Evolutionary conservation across 2,888 invertebrate species (phyloP).

Genomic region (Charanyca ferruginea): DNA sequence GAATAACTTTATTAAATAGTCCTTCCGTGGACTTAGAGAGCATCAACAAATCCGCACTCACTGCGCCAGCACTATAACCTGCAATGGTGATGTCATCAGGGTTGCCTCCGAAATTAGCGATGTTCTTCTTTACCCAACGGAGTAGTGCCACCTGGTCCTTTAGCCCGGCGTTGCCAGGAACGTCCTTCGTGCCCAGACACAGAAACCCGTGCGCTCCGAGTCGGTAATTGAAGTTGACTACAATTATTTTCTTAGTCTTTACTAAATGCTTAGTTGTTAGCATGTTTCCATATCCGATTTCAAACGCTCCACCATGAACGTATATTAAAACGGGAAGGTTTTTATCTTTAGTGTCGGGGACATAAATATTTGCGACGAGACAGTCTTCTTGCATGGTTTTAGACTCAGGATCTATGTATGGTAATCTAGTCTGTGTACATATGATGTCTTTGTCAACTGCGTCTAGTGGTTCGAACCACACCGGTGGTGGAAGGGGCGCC

Average conservation of each 20-base stretch:
- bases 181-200: constrained; percentile 68
- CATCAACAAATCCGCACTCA: constrained; percentile 68
- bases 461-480: constrained; percentile 67
- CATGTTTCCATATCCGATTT: constrained; percentile 64
- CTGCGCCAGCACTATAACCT: constrained; percentile 72
- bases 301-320: constrained; percentile 72
- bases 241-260: constrained; percentile 62
- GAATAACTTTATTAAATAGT: constrained; percentile 73
- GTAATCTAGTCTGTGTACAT: constrained; percentile 64
- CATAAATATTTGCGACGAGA: constrained; percentile 78
- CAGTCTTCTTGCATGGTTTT: constrained; percentile 74
- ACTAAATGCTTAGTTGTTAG: constrained; percentile 51
- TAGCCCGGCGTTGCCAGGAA: constrained; percentile 75
- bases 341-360: constrained; percentile 72
- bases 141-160: constrained; percentile 74
- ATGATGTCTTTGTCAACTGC: constrained; percentile 64
- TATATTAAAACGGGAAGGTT: constrained; percentile 69
- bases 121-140: constrained; percentile 73
- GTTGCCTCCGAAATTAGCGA: constrained; percentile 73
- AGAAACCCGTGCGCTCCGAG: constrained; percentile 70
- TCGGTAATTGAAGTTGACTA: constrained; percentile 71
- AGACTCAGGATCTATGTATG: constrained; percentile 9
- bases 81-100: constrained; percentile 72
- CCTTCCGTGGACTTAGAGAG: constrained; percentile 68
- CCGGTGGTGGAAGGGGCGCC: constrained; percentile 72